These are phyloP conservation scores for Dasyurus viverrinus DNA, from an alignment of 2,113 vertebrate genomes.

Conservation along the genomic window DNA sequence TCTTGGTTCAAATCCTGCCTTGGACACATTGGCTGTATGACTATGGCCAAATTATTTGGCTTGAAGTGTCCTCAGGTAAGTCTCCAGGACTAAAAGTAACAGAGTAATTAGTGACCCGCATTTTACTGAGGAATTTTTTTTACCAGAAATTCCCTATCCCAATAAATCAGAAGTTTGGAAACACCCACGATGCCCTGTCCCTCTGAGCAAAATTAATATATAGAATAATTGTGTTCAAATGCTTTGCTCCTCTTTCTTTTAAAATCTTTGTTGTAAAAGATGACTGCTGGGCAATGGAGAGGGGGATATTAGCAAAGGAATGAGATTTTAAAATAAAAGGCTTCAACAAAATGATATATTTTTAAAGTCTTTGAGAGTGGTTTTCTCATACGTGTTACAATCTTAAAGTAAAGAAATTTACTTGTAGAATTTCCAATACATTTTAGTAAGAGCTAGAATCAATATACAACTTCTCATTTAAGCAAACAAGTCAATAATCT, in stretches of 20 bases:
- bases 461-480: constrained; percentile 15
- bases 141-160: not conserved
- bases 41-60: not conserved
- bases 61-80: not conserved
- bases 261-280: not conserved
- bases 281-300: not conserved
- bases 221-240: not conserved
- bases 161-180: not conserved
- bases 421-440: not conserved
- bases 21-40: not conserved
- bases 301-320: not conserved
- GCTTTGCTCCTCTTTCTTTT: not conserved
- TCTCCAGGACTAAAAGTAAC: not conserved
- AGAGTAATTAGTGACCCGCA: not conserved
- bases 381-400: not conserved
- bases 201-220: not conserved
- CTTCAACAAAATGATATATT: not conserved
- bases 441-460: constrained; percentile 28
- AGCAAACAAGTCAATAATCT: not conserved
- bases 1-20: not conserved
- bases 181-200: not conserved
- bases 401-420: not conserved
- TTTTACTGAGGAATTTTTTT: not conserved
- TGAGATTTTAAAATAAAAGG: not conserved
- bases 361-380: not conserved